These are phyloP conservation scores for Rutpela maculata DNA, from an alignment of 2,888 invertebrate genomes.

Conservation along the genomic window DNA sequence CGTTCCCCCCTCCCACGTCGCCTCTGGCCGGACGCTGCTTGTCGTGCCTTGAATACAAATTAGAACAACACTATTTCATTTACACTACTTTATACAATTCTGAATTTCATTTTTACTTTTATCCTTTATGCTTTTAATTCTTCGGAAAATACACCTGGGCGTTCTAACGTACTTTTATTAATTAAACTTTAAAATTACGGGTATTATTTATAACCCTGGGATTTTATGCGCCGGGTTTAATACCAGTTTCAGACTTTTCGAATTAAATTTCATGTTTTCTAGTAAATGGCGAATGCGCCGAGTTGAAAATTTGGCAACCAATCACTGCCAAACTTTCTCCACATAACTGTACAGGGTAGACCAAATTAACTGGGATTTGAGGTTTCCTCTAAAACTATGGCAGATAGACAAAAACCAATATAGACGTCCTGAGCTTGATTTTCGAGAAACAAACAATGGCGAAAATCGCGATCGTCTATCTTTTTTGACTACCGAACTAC, in stretches of 20 bases:
- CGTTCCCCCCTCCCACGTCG: slow-evolving; percentile 23
- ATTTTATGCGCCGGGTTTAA: neutral
- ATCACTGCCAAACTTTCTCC: no score
- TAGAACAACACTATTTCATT: slow-evolving; percentile 45
- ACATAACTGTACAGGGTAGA: no score
- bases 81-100: slow-evolving; percentile 28
- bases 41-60: slow-evolving; percentile 54
- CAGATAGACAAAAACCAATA: no score
- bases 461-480: no score
- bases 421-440: no score
- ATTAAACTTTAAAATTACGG: slow-evolving; percentile 38
- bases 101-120: slow-evolving; percentile 15
- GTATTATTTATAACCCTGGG: neutral
- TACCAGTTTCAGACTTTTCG: neutral
- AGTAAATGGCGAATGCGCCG: slow-evolving; percentile 34
- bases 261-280: neutral
- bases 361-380: no score
- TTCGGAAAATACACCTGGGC: slow-evolving; percentile 25
- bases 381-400: no score
- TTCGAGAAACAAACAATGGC: no score
- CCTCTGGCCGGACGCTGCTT: slow-evolving; percentile 47
- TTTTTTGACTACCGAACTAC: no score
- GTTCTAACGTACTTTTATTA: slow-evolving; percentile 5
- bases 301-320: neutral
- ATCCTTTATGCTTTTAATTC: slow-evolving; percentile 21